Conservation (phyloP, 2,113 vertebrate species). For the Lasiurus cinereus region DNA sequence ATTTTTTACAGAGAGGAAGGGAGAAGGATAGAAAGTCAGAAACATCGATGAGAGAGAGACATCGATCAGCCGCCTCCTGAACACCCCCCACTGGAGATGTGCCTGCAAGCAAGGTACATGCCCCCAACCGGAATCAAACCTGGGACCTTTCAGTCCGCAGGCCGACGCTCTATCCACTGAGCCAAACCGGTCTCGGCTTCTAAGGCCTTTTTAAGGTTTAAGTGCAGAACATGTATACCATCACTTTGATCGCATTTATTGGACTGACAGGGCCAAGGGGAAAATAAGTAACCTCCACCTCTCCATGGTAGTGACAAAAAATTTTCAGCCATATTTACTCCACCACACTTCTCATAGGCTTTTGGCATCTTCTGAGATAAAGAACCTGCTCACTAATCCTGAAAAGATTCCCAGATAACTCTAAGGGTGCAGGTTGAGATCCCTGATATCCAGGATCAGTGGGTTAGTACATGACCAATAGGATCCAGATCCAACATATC, state of each 20-base stretch:
- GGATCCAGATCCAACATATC: not conserved
- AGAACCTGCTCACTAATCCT: not conserved
- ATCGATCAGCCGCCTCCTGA: no score
- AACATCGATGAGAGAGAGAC: no score
- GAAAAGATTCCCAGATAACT: not conserved
- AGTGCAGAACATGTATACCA: not conserved
- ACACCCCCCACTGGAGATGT: no score
- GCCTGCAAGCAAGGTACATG: no score
- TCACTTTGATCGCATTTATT: not conserved
- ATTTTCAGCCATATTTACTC: not conserved
- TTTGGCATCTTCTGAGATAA: conserved; percentile 23
- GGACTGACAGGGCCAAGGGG: not conserved
- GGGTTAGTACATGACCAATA: not conserved
- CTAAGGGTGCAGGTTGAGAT: not conserved
- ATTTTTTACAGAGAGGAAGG: no score
- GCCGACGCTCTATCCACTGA: no score
- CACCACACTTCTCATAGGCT: not conserved
- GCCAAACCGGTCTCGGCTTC: no score
- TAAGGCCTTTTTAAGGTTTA: not conserved
- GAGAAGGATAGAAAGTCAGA: no score
- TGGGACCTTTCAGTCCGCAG: no score
- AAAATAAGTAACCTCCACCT: not conserved
- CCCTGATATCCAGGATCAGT: not conserved
- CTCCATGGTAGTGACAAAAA: not conserved
- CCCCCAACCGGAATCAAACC: no score